phyloP scores from a whole-genome alignment of 2,888 invertebrate genomes.

The Flabesymbios commensalis region DNA sequence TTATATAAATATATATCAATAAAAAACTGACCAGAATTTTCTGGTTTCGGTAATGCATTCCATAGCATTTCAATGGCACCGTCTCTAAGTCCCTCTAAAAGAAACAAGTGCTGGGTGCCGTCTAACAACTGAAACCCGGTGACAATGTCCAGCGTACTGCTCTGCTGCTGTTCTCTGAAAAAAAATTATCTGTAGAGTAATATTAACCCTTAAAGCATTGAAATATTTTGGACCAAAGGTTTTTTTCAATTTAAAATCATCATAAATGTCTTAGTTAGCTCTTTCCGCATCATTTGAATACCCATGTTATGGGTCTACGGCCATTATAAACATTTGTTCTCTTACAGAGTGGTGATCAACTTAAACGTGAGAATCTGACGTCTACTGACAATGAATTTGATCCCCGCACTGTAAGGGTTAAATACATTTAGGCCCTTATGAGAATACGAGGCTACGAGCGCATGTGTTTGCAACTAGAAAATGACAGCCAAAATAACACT shows the following conservation, averaged over 20 bases:
- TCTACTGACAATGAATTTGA: too few species aligned
- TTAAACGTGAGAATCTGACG: too few species aligned
- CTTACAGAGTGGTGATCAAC: too few species aligned
- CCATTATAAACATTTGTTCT: too few species aligned
- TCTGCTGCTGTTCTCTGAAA: constrained; percentile 50
- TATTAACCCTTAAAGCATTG: not conserved
- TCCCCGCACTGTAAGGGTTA: too few species aligned
- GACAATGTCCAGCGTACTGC: constrained; percentile 51
- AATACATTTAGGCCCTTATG: not conserved
- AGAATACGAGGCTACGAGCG: not conserved
- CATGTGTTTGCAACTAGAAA: not conserved
- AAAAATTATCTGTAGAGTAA: not conserved
- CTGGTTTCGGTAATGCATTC: constrained; percentile 48
- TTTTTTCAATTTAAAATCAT: too few species aligned
- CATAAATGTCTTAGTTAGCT: too few species aligned
- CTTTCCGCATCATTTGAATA: too few species aligned
- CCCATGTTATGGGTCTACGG: too few species aligned
- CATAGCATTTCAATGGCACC: constrained; percentile 48
- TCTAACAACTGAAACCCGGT: constrained; percentile 61
- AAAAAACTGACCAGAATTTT: too few species aligned
- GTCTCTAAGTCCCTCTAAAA: constrained; percentile 56
- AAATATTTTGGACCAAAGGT: too few species aligned
- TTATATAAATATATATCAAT: too few species aligned
- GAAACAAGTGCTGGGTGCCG: constrained; percentile 52
- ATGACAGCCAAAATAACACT: not conserved